These are phyloP conservation scores for Epinephelus malabaricus DNA, from an alignment of 2,797 vertebrate genomes.

Conservation along the genomic window DNA sequence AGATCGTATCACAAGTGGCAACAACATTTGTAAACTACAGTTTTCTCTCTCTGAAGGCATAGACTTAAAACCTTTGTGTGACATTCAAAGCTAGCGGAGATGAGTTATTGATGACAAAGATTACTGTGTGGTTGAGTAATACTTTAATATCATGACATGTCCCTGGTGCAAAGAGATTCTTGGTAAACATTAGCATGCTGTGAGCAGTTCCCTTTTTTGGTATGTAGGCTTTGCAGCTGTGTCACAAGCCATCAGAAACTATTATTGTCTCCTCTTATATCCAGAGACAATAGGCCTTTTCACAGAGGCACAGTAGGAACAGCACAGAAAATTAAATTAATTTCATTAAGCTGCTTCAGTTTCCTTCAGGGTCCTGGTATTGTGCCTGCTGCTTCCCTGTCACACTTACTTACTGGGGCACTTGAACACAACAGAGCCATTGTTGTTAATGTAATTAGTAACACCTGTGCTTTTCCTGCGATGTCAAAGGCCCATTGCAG, in stretches of 20 bases:
- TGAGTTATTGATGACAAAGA: background rate
- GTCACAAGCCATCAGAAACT: conserved; percentile 15
- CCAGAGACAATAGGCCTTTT: conserved; percentile 2
- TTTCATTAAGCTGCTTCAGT: conserved; percentile 1
- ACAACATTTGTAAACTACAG: background rate
- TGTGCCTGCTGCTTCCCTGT: background rate
- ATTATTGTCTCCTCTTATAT: background rate
- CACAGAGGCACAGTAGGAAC: background rate
- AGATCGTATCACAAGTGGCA: background rate
- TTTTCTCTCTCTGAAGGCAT: background rate
- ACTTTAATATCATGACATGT: conserved; percentile 9
- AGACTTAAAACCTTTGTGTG: background rate
- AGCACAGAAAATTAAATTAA: conserved; percentile 4
- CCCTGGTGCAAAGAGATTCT: conserved; percentile 29
- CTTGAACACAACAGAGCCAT: conserved; percentile 1
- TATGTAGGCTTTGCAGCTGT: conserved; percentile 21
- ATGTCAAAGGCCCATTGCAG: background rate
- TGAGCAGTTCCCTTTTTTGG: conserved; percentile 12
- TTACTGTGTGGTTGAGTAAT: conserved; percentile 15
- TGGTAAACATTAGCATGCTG: conserved; percentile 14
- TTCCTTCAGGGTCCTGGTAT: background rate
- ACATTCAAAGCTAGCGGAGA: background rate
- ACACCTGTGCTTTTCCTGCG: background rate
- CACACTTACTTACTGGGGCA: background rate
- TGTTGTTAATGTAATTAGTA: background rate